These are phyloP conservation scores for Neolamprologus variostigma DNA, from an alignment of 2,113 vertebrate genomes.

Conservation along the genomic window DNA sequence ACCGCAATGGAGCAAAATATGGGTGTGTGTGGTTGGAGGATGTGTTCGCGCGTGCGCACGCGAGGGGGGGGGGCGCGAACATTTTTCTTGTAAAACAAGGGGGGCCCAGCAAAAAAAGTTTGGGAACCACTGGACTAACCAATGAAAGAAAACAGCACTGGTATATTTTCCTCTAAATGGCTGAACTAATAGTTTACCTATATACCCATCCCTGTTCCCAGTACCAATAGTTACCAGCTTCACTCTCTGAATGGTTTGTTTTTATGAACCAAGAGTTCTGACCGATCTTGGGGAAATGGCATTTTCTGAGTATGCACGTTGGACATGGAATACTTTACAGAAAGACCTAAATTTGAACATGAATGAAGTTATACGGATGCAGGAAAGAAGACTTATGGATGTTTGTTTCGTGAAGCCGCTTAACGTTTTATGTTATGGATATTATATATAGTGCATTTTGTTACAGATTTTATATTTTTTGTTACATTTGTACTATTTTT, in stretches of 20 bases:
- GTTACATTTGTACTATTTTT: not conserved
- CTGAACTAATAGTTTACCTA: not conserved
- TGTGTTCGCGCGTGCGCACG: too few relatives aligned
- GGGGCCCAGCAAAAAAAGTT: too few relatives aligned
- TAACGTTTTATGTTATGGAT: not conserved
- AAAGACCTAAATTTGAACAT: not conserved
- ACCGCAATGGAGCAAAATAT: too few relatives aligned
- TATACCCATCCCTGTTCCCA: not conserved
- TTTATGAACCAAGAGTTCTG: not conserved
- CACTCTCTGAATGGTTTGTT: not conserved
- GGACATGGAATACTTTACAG: not conserved
- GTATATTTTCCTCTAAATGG: not conserved
- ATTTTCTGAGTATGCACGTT: not conserved
- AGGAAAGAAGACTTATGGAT: accelerated
- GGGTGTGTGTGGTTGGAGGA: too few relatives aligned
- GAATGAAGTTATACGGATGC: not conserved
- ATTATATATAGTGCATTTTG: not conserved
- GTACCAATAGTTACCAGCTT: not conserved
- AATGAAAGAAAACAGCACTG: not conserved
- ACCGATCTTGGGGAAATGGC: not conserved
- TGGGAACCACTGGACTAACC: not conserved
- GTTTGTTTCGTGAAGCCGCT: not conserved
- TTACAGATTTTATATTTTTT: not conserved
- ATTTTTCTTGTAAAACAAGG: too few relatives aligned
- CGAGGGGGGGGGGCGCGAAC: too few relatives aligned